Conservation (phyloP, 2,797 vertebrate genomes). For the Anguilla anguilla region DNA sequence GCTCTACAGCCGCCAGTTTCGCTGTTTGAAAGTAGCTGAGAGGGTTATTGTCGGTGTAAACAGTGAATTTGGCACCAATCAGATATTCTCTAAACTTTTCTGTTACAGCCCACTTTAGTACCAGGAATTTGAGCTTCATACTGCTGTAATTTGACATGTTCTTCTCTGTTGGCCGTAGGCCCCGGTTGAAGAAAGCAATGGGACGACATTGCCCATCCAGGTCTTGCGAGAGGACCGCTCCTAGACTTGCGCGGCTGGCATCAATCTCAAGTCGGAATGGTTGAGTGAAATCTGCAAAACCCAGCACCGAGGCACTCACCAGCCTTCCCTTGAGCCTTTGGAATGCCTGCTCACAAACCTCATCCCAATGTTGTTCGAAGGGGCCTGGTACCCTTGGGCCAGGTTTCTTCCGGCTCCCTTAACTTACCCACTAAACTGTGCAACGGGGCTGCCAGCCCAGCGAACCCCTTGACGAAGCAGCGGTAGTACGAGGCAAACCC, state of each 20-base stretch:
- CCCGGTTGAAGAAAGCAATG: neutral
- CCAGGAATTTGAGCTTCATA: neutral
- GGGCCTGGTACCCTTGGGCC: neutral
- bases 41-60: neutral
- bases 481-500: conserved; percentile 12
- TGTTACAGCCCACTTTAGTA: too few species aligned
- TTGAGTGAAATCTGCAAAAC: neutral
- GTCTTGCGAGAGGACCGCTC: neutral
- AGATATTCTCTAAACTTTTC: neutral
- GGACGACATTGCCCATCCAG: neutral
- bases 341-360: neutral
- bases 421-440: neutral
- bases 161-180: neutral
- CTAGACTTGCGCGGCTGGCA: neutral
- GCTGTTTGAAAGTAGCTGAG: neutral
- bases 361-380: neutral
- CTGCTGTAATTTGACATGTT: neutral
- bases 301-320: neutral
- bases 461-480: conserved; percentile 27
- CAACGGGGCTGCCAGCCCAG: conserved; percentile 13
- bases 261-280: neutral
- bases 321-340: neutral
- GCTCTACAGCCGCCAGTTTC: neutral
- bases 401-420: neutral
- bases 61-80: neutral